phyloP scores from a whole-genome alignment of 1,140 invertebrate species.

The Coenobita brevimanus region DNA sequence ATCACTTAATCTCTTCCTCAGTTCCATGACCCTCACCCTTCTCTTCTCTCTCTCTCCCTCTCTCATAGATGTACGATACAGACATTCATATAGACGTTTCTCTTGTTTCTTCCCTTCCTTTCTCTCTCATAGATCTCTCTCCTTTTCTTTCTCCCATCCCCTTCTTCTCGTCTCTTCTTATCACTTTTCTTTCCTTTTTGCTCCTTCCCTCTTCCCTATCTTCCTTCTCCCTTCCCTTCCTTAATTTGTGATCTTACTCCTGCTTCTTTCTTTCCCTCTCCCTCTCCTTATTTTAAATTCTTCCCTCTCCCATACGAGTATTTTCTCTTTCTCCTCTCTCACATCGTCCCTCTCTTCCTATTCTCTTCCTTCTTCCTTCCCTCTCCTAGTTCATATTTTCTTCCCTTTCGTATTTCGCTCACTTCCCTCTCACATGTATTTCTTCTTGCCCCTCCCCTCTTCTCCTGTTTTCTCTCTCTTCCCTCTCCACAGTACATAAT shows the following conservation, averaged over 20 bases:
- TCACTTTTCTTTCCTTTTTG: too few species aligned
- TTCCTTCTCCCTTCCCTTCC: too few species aligned
- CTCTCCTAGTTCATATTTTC: background rate
- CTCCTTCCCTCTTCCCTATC: background rate
- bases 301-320: too few species aligned
- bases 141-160: background rate
- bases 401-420: background rate
- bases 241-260: too few species aligned
- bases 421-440: background rate
- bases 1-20: too few species aligned
- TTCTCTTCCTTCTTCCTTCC: background rate
- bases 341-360: background rate
- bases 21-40: too few species aligned
- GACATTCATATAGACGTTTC: too few species aligned
- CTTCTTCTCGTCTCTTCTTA: too few species aligned
- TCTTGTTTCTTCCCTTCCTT: too few species aligned
- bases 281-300: background rate
- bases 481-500: too few species aligned
- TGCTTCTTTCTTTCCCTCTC: background rate
- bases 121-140: background rate
- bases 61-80: too few species aligned
- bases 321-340: background rate
- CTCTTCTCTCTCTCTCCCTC: too few species aligned
- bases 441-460: background rate
- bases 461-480: background rate